phyloP scores from a whole-genome alignment of 2,888 invertebrate species.

The Iselma pallidipennis region DNA sequence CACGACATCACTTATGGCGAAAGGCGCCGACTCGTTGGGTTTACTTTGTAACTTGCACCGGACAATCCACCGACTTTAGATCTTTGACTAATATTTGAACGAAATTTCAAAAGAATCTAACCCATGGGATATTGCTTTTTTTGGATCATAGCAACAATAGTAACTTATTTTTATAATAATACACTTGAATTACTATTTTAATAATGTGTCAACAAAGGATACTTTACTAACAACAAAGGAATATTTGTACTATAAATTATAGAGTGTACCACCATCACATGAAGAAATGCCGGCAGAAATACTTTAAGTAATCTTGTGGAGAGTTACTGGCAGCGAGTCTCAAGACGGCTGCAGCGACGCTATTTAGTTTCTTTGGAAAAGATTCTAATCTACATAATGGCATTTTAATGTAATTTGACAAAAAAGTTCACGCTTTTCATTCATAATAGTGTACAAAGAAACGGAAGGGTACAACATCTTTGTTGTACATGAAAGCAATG shows the following conservation, averaged over 20 bases:
- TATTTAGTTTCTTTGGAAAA: constrained; percentile 24
- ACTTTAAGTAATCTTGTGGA: too few relatives aligned
- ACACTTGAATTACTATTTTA: too few relatives aligned
- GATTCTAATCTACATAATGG: constrained; percentile 35
- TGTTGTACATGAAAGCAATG: background rate
- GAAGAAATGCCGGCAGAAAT: too few relatives aligned
- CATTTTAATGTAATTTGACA: constrained; percentile 35
- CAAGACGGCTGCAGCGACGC: background rate
- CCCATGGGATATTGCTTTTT: background rate
- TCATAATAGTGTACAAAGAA: background rate
- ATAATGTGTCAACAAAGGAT: too few relatives aligned
- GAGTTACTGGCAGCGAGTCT: too few relatives aligned
- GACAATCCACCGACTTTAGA: constrained; percentile 14
- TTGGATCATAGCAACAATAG: background rate
- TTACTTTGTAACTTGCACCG: constrained; percentile 40
- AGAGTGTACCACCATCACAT: too few relatives aligned
- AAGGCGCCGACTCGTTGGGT: constrained; percentile 27
- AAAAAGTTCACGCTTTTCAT: constrained; percentile 16
- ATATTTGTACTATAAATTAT: too few relatives aligned
- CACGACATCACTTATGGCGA: constrained; percentile 37
- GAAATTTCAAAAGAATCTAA: constrained; percentile 10
- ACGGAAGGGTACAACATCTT: background rate
- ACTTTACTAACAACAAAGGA: too few relatives aligned
- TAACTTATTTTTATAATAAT: too few relatives aligned
- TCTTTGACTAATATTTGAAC: constrained; percentile 26